phyloP scores from a whole-genome alignment of 2,113 vertebrate species.

The Dipodomys merriami region DNA sequence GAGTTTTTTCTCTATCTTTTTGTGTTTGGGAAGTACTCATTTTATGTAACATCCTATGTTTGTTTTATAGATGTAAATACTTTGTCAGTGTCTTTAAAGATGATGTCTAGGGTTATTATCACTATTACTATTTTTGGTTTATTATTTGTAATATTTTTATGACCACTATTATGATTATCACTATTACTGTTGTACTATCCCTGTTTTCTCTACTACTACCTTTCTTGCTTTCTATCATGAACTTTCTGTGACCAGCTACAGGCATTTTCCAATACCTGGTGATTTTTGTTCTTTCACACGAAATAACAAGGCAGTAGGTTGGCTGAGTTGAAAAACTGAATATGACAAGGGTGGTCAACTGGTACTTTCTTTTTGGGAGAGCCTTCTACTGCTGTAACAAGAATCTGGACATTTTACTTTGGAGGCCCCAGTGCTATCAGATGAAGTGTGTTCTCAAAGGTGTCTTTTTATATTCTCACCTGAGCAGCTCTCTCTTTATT shows the following conservation, averaged over 20 bases:
- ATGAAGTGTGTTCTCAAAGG: background rate
- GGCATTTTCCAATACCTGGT: background rate
- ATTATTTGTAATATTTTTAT: background rate
- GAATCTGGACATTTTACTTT: background rate
- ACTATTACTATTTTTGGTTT: no score
- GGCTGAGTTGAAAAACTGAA: background rate
- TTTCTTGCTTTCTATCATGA: background rate
- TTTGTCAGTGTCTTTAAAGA: constrained; percentile 9
- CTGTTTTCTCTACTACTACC: background rate
- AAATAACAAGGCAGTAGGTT: background rate
- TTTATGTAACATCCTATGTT: constrained; percentile 30
- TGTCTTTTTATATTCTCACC: background rate
- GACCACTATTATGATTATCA: background rate
- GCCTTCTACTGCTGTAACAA: background rate
- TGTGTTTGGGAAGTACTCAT: background rate
- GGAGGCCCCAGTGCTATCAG: background rate
- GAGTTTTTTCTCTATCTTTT: background rate
- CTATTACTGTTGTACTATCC: background rate
- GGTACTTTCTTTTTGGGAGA: constrained; percentile 1
- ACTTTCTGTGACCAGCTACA: background rate
- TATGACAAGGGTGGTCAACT: background rate
- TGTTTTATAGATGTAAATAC: constrained; percentile 5
- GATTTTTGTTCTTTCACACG: background rate
- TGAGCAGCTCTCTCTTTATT: background rate
- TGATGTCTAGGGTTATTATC: background rate